phyloP scores from a whole-genome alignment of 2,113 vertebrate species.

The Silurus glanis region DNA sequence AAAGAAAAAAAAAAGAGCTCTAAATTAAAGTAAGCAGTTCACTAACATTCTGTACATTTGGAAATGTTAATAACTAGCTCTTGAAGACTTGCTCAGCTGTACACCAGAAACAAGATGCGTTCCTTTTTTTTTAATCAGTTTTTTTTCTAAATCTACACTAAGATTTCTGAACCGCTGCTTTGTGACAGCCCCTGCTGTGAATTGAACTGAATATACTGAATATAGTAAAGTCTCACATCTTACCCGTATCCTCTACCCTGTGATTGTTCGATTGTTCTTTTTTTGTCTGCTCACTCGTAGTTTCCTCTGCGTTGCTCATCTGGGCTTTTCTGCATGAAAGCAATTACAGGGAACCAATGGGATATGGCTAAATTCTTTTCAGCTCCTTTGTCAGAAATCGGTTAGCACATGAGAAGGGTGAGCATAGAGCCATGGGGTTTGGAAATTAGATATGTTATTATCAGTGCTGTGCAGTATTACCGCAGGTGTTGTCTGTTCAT shows the following conservation, averaged over 20 bases:
- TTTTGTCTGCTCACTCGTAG: conserved; percentile 9
- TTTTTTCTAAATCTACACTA: background rate
- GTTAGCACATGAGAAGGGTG: background rate
- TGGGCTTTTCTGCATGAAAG: conserved; percentile 18
- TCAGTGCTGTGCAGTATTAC: conserved; percentile 21
- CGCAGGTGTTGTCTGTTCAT: conserved; percentile 18
- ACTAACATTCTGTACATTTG: background rate
- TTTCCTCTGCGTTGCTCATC: conserved; percentile 13
- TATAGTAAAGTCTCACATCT: background rate
- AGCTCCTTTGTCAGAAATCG: background rate
- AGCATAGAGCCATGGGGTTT: background rate
- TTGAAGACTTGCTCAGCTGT: background rate
- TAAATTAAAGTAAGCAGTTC: background rate
- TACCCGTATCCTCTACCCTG: conserved; percentile 32
- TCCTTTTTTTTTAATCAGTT: background rate
- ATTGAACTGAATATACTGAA: background rate
- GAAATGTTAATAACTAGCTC: background rate
- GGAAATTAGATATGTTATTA: background rate
- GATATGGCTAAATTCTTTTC: background rate
- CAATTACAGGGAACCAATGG: background rate
- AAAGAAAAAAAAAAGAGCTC: too few species aligned
- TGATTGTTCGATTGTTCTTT: conserved; percentile 11
- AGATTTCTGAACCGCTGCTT: background rate
- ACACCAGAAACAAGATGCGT: background rate
- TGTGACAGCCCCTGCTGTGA: background rate